Conservation (phyloP, 2,113 vertebrate species). For the Todiramphus saurophagus region DNA sequence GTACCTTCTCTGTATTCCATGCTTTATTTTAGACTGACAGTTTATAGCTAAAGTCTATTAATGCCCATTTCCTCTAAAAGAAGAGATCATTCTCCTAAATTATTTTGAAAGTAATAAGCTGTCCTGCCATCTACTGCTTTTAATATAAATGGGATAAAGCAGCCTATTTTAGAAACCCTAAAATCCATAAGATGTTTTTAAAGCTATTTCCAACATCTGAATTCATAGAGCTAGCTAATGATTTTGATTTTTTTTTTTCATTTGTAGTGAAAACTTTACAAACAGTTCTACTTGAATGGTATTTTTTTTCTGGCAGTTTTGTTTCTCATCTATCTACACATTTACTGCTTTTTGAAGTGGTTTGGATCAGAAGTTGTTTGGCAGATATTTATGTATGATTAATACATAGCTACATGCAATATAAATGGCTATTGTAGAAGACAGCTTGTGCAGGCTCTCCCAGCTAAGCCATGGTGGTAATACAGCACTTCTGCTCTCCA, state of each 20-base stretch:
- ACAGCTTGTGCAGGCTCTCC: not conserved
- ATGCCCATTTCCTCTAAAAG: not conserved
- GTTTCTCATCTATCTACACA: fast-evolving
- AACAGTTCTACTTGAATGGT: not conserved
- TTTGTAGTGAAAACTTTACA: not conserved
- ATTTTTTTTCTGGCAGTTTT: not conserved
- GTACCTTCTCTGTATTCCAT: not conserved
- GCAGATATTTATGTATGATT: not conserved
- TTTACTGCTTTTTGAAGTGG: not conserved
- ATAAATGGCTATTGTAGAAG: fast-evolving
- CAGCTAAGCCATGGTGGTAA: not conserved
- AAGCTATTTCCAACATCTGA: not conserved
- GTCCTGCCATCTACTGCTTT: not conserved
- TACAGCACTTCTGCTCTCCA: not conserved
- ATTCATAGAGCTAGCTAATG: not conserved
- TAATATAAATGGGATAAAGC: not conserved
- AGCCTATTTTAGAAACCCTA: not conserved
- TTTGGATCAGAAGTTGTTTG: not conserved
- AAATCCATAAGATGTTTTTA: not conserved
- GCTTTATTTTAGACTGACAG: not conserved
- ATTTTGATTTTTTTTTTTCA: not conserved
- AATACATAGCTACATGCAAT: not conserved
- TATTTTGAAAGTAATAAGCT: not conserved
- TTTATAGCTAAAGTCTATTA: not conserved
- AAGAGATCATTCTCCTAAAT: not conserved